Percentiles rank a stretch among this genome's conserved stretches.
Evolutionary conservation across 2,888 invertebrate genomes (phyloP).

Genomic region (Phortica okadai): DNA sequence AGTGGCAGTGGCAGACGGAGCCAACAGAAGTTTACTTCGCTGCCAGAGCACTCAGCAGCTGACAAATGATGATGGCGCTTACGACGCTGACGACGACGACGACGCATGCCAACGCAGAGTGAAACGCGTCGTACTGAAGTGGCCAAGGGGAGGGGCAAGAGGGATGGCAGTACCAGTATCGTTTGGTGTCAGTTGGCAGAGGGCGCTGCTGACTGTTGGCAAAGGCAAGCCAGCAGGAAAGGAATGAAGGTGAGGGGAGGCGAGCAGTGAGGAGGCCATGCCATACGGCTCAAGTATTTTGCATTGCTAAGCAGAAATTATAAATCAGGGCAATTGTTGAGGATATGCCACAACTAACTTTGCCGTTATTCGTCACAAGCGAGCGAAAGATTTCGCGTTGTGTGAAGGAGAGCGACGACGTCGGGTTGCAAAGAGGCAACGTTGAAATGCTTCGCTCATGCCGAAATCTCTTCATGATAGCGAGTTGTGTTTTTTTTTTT

Average conservation of each 20-base stretch:
- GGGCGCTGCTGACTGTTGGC: neutral
- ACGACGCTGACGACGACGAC: neutral
- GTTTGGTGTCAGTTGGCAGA: neutral
- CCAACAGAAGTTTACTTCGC: constrained; percentile 60
- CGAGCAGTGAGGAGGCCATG: neutral
- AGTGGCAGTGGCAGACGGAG: neutral
- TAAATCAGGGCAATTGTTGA: constrained; percentile 73
- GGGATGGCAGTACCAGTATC: neutral
- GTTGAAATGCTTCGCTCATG: too few species aligned
- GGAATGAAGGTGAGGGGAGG: neutral
- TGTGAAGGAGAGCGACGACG: neutral
- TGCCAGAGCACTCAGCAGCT: constrained; percentile 42
- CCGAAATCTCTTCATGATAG: too few species aligned
- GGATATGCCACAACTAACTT: constrained; percentile 69
- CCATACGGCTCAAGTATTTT: constrained; percentile 70
- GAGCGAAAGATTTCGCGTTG: neutral
- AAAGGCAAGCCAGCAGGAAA: neutral
- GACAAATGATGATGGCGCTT: constrained; percentile 21
- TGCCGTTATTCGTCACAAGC: constrained; percentile 32
- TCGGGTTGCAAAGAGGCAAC: constrained; percentile 34
- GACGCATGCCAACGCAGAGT: constrained; percentile 15
- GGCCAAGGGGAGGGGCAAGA: neutral
- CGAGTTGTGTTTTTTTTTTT: constrained; percentile 1
- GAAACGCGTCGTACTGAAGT: neutral
- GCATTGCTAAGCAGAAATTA: constrained; percentile 73